Percentiles rank a stretch among this genome's conserved stretches.
Conservation (phyloP, 2,888 invertebrate genomes). For the Xanthostigma xanthostigma region DNA sequence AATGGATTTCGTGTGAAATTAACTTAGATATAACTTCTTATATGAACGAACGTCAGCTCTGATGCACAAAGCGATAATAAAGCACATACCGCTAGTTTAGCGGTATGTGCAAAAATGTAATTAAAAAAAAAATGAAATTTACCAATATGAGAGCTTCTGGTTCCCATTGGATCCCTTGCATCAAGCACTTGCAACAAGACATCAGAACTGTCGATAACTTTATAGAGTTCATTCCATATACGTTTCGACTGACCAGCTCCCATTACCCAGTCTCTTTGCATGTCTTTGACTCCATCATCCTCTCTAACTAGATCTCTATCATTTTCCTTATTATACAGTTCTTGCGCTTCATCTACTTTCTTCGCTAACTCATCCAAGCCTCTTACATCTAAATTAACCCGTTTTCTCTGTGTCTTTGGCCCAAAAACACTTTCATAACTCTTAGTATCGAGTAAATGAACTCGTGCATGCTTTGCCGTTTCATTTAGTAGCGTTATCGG, state of each 20-base stretch:
- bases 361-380: conserved; percentile 68
- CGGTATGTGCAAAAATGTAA: too few species aligned
- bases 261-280: conserved; percentile 87
- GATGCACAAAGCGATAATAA: too few species aligned
- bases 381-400: conserved; percentile 61
- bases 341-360: conserved; percentile 51
- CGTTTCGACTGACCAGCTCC: conserved; percentile 90
- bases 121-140: neutral
- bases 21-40: too few species aligned
- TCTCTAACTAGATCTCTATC: conserved; percentile 75
- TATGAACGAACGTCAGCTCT: too few species aligned
- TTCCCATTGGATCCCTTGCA: conserved; percentile 94
- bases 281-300: conserved; percentile 62
- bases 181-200: conserved; percentile 92
- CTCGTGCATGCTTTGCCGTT: conserved; percentile 73
- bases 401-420: conserved; percentile 80
- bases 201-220: conserved; percentile 98
- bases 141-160: conserved; percentile 77
- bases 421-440: conserved; percentile 91
- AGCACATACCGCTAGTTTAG: too few species aligned
- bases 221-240: conserved; percentile 98
- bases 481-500: conserved; percentile 92
- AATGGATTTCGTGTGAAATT: too few species aligned
- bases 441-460: conserved; percentile 92
- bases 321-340: conserved; percentile 64